phyloP scores from a whole-genome alignment of 2,888 invertebrate species.

The Drepanosiphum platanoidis region DNA sequence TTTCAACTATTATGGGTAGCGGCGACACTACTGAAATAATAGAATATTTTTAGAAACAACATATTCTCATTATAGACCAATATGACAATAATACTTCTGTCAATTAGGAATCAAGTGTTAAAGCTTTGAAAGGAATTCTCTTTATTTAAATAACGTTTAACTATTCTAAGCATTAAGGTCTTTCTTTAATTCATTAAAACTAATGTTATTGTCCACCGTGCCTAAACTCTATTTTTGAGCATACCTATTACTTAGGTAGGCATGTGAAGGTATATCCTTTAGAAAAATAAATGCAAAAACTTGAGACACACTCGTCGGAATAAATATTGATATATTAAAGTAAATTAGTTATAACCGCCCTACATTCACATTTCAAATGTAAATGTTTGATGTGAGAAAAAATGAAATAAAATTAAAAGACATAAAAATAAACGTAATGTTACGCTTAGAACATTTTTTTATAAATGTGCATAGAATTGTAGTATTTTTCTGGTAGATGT shows the following conservation, averaged over 20 bases:
- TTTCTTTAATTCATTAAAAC: conserved; percentile 45
- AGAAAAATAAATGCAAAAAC: conserved; percentile 11
- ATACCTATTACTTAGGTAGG: conserved; percentile 4
- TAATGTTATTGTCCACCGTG: conserved; percentile 40
- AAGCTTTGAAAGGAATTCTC: conserved; percentile 26
- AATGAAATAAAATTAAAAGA: neutral
- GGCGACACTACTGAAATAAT: conserved; percentile 49
- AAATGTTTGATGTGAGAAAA: conserved; percentile 3
- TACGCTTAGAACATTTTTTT: conserved; percentile 47
- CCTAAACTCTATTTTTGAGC: conserved; percentile 34
- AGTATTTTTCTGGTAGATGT: conserved; percentile 45
- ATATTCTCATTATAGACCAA: conserved; percentile 40
- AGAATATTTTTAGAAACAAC: conserved; percentile 45
- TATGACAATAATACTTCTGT: conserved; percentile 47
- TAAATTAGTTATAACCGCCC: neutral
- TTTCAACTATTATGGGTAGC: conserved; percentile 21
- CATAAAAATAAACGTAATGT: conserved; percentile 42
- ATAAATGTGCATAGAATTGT: conserved; percentile 52
- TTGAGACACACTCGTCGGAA: neutral
- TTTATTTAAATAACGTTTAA: conserved; percentile 43
- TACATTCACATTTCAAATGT: neutral
- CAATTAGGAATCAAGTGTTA: conserved; percentile 57
- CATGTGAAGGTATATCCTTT: neutral
- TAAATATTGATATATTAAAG: conserved; percentile 23
- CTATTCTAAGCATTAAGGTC: conserved; percentile 46